phyloP scores from a whole-genome alignment of 2,797 vertebrate genomes.

The Esox lucius region DNA sequence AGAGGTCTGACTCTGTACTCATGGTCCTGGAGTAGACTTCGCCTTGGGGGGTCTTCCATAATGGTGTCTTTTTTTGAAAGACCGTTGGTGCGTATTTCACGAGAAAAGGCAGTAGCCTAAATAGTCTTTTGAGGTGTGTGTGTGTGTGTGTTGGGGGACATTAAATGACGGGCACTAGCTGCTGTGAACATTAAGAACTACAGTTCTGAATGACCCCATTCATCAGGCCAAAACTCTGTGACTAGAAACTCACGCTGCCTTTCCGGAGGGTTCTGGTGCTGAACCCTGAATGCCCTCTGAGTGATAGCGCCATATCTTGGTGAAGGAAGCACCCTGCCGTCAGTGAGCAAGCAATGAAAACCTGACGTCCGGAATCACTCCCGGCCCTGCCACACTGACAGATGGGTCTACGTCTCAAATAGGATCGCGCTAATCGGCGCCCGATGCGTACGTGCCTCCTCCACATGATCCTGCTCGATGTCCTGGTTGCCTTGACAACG shows the following conservation, averaged over 20 bases:
- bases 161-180: background rate
- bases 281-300: too few species aligned
- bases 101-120: background rate
- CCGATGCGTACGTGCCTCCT: background rate
- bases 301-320: too few species aligned
- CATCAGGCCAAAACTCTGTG: too few species aligned
- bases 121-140: conserved; percentile 23
- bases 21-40: conserved; percentile 32
- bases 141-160: too few species aligned
- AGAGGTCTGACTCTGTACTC: conserved; percentile 33
- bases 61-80: conserved; percentile 29
- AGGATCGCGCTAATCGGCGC: background rate
- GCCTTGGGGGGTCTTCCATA: conserved; percentile 27
- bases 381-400: background rate
- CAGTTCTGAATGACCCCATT: background rate
- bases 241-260: too few species aligned
- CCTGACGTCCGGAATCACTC: too few species aligned
- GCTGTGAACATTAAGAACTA: background rate
- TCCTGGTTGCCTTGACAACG: background rate
- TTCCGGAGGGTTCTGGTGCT: too few species aligned
- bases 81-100: conserved; percentile 12
- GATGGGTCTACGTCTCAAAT: background rate
- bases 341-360: too few species aligned
- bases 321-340: too few species aligned
- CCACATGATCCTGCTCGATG: background rate